phyloP scores from a whole-genome alignment of 2,113 vertebrate species.

The Brienomyrus longianalis region DNA sequence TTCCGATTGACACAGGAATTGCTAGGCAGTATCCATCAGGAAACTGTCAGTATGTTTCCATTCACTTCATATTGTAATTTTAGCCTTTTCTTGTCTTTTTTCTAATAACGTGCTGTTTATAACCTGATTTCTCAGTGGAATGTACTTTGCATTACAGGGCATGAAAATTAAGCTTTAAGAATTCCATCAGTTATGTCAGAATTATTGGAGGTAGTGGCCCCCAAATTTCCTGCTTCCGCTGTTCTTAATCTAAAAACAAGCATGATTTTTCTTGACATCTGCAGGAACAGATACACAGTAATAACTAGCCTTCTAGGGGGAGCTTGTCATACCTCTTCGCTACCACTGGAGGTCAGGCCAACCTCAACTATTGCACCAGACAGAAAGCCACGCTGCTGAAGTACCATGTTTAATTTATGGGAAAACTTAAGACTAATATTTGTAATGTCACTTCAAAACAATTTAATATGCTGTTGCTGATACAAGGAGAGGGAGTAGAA shows the following conservation, averaged over 20 bases:
- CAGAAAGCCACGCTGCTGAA: not conserved
- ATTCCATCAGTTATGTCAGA: not conserved
- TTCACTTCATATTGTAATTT: not conserved
- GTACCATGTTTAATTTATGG: not conserved
- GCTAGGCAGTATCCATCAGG: not conserved
- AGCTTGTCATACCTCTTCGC: not conserved
- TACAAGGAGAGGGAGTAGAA: not conserved
- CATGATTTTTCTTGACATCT: not conserved
- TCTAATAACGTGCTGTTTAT: not conserved
- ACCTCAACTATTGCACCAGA: not conserved
- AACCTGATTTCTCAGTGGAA: not conserved
- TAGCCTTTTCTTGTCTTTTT: not conserved
- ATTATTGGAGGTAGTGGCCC: not conserved
- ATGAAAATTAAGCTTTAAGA: not conserved
- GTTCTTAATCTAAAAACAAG: not conserved
- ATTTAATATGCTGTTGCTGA: not conserved
- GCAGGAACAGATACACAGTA: not conserved
- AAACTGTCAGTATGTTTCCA: not conserved
- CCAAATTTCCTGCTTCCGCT: not conserved
- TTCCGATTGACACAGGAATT: not conserved
- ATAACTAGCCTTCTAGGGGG: not conserved
- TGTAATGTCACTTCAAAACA: not conserved
- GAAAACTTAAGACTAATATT: not conserved
- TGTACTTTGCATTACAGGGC: not conserved
- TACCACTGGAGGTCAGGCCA: not conserved